Evolutionary conservation across 2,797 vertebrate species (phyloP), one percentile per base, ranked within the genome.

Genomic region (Chelon auratus): DNA sequence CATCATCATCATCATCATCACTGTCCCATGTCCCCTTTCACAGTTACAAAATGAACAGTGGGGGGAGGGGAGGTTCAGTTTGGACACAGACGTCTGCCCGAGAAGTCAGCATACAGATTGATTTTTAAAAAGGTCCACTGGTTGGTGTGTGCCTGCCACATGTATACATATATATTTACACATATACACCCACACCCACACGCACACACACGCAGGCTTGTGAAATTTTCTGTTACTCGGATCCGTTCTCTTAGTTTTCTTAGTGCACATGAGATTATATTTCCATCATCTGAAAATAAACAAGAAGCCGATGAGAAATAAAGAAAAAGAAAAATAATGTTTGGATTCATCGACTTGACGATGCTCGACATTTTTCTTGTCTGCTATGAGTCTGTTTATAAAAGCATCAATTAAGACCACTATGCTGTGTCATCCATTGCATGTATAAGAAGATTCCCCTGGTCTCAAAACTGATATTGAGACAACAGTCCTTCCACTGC

Each of bases 101-200:
- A 86, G 82, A 85, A 85, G 85, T 85, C 89, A 91, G 82, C 89
- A 87, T 90, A 91, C 85, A 81, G 89, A 90, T 84, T 90, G 85
- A 87, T 84, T 89, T 42, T 90, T 67, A 84, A 89, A 92, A 93
- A 91, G 88, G 87, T 91, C 91, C 86, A 92, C 85, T 86, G 84
- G 24, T 89, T 84, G 85, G 86, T 90, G 90, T 91, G 91, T 91
- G 91, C 91, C 92, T 91, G 88, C 91, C 91, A 91, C 89, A 92
- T 93, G 91, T 93, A 93, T 90, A 93, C 90, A 92, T 88, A 92
- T 91, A 91, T 94, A 94, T 93, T 90, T 93, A 93, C 90, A 93
- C 88, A 91, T 86, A 78, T 83, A 90, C 87, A 87, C 82, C 36
- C 75, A 70, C 77, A 51, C 81, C 55, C 64, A 13, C 73, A n/a